phyloP scores from a whole-genome alignment of 2,113 vertebrate genomes.

The Tachysurus fulvidraco region DNA sequence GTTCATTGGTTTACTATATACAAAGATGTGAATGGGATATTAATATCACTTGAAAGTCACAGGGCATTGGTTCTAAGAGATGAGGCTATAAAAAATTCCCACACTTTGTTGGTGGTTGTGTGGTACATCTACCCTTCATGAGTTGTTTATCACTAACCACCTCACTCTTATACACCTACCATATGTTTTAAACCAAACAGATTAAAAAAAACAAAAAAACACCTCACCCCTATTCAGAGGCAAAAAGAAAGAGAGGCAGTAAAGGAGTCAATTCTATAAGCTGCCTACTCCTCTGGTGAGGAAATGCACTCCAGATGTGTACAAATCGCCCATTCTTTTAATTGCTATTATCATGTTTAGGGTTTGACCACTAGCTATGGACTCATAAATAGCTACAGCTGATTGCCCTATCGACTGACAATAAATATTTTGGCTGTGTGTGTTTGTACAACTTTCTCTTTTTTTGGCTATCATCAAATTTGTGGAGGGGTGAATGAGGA shows the following conservation, averaged over 20 bases:
- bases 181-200: constrained; percentile 70
- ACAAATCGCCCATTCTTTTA: constrained; percentile 62
- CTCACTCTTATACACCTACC: constrained; percentile 62
- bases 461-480: constrained; percentile 55
- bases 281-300: constrained; percentile 56
- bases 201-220: constrained; percentile 54
- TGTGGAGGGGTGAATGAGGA: constrained; percentile 34
- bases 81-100: constrained; percentile 11
- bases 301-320: constrained; percentile 76
- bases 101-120: constrained; percentile 34
- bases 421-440: constrained; percentile 40
- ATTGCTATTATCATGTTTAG: constrained; percentile 62
- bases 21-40: constrained; percentile 30
- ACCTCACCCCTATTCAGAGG: constrained; percentile 29
- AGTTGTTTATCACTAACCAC: constrained; percentile 60
- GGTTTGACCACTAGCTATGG: constrained; percentile 54
- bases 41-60: constrained; percentile 22
- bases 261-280: constrained; percentile 35
- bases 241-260: constrained; percentile 27
- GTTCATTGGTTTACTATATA: constrained; percentile 17
- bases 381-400: constrained; percentile 60
- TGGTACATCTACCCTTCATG: constrained; percentile 40
- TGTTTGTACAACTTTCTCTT: constrained; percentile 33
- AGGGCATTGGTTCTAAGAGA: constrained; percentile 4
- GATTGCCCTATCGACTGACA: constrained; percentile 53